Evolutionary conservation across 2,888 invertebrate genomes (phyloP).

Genomic region (Magallana nippona): DNA sequence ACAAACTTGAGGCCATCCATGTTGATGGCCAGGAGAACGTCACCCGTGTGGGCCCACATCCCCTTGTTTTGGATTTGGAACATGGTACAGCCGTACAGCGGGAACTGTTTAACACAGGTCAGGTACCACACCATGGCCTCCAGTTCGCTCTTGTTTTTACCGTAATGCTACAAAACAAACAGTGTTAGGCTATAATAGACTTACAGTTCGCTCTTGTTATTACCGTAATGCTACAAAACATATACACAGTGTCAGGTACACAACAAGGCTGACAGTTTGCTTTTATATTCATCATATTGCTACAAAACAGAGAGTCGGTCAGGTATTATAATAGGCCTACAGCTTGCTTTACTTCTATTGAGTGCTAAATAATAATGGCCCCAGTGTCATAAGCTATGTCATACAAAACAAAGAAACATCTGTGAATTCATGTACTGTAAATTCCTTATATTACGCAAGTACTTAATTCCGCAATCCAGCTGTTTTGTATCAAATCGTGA

Average conservation of each 20-base stretch:
- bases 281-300: neutral
- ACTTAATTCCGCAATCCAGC: too few relatives aligned
- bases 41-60: constrained; percentile 92
- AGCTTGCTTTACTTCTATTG: too few relatives aligned
- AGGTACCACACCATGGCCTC: constrained; percentile 95
- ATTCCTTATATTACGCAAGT: too few relatives aligned
- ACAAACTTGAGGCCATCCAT: constrained; percentile 94
- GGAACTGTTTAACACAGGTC: constrained; percentile 97
- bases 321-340: too few relatives aligned
- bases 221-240: constrained; percentile 85
- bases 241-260: neutral
- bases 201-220: constrained; percentile 92
- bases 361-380: too few relatives aligned
- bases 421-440: too few relatives aligned
- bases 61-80: constrained; percentile 95
- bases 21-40: constrained; percentile 90
- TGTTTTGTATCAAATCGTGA: too few relatives aligned
- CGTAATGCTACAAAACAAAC: constrained; percentile 83
- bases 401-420: too few relatives aligned
- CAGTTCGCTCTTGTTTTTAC: constrained; percentile 93
- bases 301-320: neutral
- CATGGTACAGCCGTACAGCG: constrained; percentile 92
- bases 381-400: neutral
- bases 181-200: constrained; percentile 80
- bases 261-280: too few relatives aligned